phyloP scores from a whole-genome alignment of 2,888 invertebrate species.

The Dynastes grantii region DNA sequence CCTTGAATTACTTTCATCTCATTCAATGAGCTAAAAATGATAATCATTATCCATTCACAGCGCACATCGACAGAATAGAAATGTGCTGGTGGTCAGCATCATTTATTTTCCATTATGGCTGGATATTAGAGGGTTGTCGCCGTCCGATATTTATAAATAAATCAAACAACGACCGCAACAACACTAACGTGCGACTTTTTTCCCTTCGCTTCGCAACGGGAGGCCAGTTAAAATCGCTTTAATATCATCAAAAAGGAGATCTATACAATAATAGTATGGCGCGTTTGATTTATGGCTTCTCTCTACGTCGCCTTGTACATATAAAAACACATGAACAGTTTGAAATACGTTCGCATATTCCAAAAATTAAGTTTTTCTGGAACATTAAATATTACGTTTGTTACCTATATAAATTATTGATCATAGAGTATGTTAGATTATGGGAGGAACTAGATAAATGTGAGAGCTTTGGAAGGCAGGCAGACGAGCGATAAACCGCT shows the following conservation, averaged over 20 bases:
- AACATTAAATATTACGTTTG: constrained; percentile 33
- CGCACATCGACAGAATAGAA: constrained; percentile 23
- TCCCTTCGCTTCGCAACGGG: constrained; percentile 18
- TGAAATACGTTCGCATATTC: not conserved
- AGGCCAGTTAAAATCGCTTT: constrained; percentile 34
- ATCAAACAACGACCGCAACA: constrained; percentile 26
- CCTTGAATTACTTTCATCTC: not conserved
- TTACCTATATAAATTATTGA: constrained; percentile 13
- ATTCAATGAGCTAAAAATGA: not conserved
- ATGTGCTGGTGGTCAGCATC: constrained; percentile 25
- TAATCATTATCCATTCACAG: not conserved
- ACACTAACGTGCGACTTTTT: constrained; percentile 24
- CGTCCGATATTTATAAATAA: constrained; percentile 43
- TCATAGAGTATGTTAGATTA: not conserved
- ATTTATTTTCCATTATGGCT: constrained; percentile 39
- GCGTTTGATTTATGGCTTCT: constrained; percentile 22
- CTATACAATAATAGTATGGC: constrained; percentile 29
- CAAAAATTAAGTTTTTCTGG: constrained; percentile 42
- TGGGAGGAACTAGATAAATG: not conserved
- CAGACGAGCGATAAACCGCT: constrained; percentile 1
- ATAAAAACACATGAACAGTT: not conserved
- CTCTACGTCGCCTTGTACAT: constrained; percentile 2
- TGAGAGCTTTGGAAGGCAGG: not conserved
- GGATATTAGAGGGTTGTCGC: constrained; percentile 27
- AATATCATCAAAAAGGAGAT: constrained; percentile 24